Conservation (phyloP, 2,888 invertebrate genomes). For the Cylloceria caligata region DNA sequence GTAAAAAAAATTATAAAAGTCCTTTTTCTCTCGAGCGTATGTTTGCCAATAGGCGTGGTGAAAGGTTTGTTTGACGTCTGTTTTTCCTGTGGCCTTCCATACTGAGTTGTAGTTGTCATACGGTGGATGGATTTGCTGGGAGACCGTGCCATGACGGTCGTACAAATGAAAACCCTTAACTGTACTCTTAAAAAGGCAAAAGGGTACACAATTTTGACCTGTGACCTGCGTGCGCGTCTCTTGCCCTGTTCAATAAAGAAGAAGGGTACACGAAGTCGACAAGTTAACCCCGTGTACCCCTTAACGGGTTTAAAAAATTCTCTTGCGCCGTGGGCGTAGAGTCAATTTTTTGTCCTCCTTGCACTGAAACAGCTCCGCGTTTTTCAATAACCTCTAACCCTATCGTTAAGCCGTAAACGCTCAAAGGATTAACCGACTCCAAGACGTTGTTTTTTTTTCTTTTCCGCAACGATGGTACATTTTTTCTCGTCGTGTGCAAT, state of each 20-base stretch:
- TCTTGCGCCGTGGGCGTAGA: slow-evolving; percentile 33
- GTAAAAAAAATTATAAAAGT: slow-evolving; percentile 62
- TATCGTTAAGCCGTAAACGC: slow-evolving; percentile 69
- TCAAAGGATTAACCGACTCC: slow-evolving; percentile 67
- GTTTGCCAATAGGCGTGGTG: neutral
- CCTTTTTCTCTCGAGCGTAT: slow-evolving; percentile 28
- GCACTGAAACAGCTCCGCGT: slow-evolving; percentile 10
- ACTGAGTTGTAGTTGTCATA: slow-evolving; percentile 14
- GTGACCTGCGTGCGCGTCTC: slow-evolving; percentile 19
- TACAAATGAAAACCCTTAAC: slow-evolving; percentile 43
- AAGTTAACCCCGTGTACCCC: slow-evolving; percentile 66
- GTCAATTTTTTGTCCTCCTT: slow-evolving; percentile 64
- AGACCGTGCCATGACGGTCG: neutral
- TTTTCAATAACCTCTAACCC: slow-evolving; percentile 53
- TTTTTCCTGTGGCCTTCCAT: neutral
- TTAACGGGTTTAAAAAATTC: slow-evolving; percentile 75
- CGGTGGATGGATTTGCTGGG: too few species aligned
- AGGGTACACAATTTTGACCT: slow-evolving; percentile 30
- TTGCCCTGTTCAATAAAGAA: slow-evolving; percentile 60
- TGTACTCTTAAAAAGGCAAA: slow-evolving; percentile 60
- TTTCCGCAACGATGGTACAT: slow-evolving; percentile 42
- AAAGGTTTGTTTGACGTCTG: slow-evolving; percentile 10
- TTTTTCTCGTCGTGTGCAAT: slow-evolving; percentile 52
- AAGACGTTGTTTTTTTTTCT: slow-evolving; percentile 48
- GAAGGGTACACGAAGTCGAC: slow-evolving; percentile 65